Percentiles rank a stretch among this genome's conserved stretches.
These are phyloP conservation scores for Mythimna vitellina DNA, from an alignment of 2,888 invertebrate species.

Conservation along the genomic window DNA sequence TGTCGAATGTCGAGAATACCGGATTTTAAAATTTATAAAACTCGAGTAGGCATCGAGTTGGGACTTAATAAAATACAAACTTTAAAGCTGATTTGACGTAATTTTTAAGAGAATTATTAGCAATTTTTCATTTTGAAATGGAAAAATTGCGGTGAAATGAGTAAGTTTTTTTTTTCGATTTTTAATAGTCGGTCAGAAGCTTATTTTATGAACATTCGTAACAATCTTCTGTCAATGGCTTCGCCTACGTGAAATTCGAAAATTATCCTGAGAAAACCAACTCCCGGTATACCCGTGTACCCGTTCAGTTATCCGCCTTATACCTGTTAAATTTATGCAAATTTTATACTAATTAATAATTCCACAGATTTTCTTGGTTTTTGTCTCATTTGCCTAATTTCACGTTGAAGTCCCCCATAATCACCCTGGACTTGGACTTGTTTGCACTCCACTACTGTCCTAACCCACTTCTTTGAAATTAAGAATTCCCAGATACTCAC, in stretches of 20 bases:
- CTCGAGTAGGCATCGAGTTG: background rate
- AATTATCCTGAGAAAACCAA: too few species aligned
- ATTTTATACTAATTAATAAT: too few species aligned
- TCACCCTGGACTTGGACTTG: too few species aligned
- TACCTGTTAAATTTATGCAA: too few species aligned
- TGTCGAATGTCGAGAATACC: conserved; percentile 37
- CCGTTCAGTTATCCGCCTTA: too few species aligned
- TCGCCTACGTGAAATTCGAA: too few species aligned
- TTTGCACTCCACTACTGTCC: background rate
- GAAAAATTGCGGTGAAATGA: background rate
- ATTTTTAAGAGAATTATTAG: background rate
- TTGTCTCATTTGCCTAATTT: too few species aligned
- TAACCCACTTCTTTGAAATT: background rate
- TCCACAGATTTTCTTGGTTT: too few species aligned
- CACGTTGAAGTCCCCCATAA: too few species aligned
- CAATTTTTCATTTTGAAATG: background rate
- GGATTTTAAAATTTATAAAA: conserved; percentile 39
- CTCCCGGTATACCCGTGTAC: too few species aligned
- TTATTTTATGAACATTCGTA: background rate
- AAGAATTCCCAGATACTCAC: conserved; percentile 53
- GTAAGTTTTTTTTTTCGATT: conserved; percentile 10
- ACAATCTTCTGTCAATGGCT: too few species aligned
- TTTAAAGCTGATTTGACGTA: background rate
- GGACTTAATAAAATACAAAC: conserved; percentile 6
- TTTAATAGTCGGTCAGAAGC: background rate